These are phyloP conservation scores for Meiosimyza platycephala DNA, from an alignment of 2,888 invertebrate genomes.

Conservation along the genomic window DNA sequence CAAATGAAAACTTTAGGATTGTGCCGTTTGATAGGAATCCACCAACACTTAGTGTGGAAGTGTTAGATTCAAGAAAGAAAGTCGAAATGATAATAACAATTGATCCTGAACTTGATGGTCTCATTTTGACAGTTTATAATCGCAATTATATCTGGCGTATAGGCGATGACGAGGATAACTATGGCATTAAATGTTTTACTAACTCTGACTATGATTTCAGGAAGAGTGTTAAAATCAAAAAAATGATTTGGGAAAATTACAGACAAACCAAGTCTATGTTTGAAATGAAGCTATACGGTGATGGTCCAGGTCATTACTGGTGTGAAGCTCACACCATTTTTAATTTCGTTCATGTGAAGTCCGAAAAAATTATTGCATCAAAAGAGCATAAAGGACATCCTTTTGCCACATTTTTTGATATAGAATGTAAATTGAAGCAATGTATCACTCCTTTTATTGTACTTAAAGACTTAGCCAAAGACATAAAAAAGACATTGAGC, in stretches of 20 bases:
- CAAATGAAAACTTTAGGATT: constrained; percentile 45
- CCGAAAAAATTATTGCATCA: constrained; percentile 70
- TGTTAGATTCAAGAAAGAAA: constrained; percentile 36
- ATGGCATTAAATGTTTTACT: constrained; percentile 73
- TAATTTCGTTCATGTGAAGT: constrained; percentile 69
- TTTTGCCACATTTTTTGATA: constrained; percentile 58
- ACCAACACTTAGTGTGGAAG: constrained; percentile 48
- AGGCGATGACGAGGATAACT: constrained; percentile 58
- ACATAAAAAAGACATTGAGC: constrained; percentile 43
- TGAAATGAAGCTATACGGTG: constrained; percentile 68
- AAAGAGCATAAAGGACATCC: constrained; percentile 56
- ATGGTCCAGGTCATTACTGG: constrained; percentile 74
- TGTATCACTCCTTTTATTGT: constrained; percentile 43
- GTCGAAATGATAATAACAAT: constrained; percentile 52
- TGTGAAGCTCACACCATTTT: constrained; percentile 71
- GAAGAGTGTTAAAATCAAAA: constrained; percentile 67
- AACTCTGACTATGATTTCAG: constrained; percentile 70
- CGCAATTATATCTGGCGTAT: constrained; percentile 70
- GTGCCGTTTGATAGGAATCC: constrained; percentile 26
- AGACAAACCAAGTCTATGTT: constrained; percentile 65
- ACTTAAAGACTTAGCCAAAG: constrained; percentile 45
- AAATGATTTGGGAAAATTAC: constrained; percentile 59
- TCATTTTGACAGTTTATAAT: constrained; percentile 70
- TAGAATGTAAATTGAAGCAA: constrained; percentile 48
- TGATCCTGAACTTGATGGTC: constrained; percentile 45